Base-by-base conservation (phyloP, 1,140 invertebrate species). In the Penaeus japonicus region DNA sequence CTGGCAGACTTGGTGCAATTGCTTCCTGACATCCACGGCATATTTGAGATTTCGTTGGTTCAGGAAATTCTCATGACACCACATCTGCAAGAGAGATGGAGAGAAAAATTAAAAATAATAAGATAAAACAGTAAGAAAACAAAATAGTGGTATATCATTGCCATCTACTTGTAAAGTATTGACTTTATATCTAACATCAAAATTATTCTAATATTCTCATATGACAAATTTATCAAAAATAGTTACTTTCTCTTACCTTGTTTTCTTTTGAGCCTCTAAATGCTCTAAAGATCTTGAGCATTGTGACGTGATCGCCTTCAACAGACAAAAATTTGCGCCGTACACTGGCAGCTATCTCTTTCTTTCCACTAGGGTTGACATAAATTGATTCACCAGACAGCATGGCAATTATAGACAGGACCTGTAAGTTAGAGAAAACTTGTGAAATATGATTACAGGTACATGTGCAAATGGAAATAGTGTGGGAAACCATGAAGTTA, bases 31-130 rank as follows among this genome's bases (percentile, higher is more conserved):
- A 91, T 97, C 95, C 39, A 93, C 92, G 0, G 96, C 97, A 91
- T 97, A 97, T 39, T 94, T 94, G 91, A 99, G 93, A 93, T 99
- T 98, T 87, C 97, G 94, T 87, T 94, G 93, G 92, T 98, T 96
- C 35, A 99, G 93, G 92, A 95, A 98, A 93, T 99, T 98, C 85
- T 98, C 96, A 91, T 95, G 95, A 92, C 98, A 99, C 97, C 97
- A 99, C 92, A 95, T 93, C 95, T 96, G 91, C 47, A 93, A 93
- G 90, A 90, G 89, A 92, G 90, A 91, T 55, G 20, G 0, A 22
- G 35, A 32, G 27, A n/a, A 22, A 17, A 75, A 79, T 30, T 70
- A 22, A 59, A 62, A 24, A n/a, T 12, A 18, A 35, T 78, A 54
- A 27, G 10, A 55, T 22, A 18, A 59, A 62, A 97, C 95, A 78